These are phyloP conservation scores for Manis javanica DNA, from an alignment of 2,797 vertebrate genomes.

Conservation along the genomic window DNA sequence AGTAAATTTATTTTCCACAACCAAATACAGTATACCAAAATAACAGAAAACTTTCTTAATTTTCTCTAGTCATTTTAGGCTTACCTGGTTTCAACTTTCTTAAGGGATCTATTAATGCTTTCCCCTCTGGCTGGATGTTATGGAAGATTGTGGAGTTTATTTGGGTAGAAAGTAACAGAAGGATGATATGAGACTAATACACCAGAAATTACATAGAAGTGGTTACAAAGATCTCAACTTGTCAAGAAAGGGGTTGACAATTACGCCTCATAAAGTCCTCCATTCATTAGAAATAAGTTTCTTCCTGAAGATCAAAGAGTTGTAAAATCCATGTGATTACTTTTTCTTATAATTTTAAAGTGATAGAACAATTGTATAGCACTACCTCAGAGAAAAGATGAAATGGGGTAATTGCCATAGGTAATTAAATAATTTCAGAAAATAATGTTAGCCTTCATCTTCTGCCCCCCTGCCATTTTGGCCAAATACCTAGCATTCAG, in stretches of 20 bases:
- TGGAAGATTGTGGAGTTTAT: not conserved
- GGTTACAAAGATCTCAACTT: not conserved
- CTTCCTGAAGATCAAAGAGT: not conserved
- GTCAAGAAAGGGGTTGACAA: not conserved
- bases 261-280: not conserved
- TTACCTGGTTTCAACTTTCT: constrained; percentile 45
- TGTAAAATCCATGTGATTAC: not conserved
- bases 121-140: not conserved
- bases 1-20: not conserved
- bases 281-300: not conserved
- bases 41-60: not conserved
- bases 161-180: not conserved
- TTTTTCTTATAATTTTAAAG: not conserved
- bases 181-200: not conserved
- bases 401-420: not conserved
- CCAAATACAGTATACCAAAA: not conserved
- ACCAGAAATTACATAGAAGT: not conserved
- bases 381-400: not conserved
- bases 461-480: not conserved
- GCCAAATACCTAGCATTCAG: not conserved
- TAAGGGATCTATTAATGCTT: not conserved
- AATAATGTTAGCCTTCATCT: not conserved
- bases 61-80: not conserved
- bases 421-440: not conserved
- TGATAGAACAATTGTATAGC: not conserved